phyloP scores from a whole-genome alignment of 2,797 vertebrate species.

The Melanotaenia maccullochi region DNA sequence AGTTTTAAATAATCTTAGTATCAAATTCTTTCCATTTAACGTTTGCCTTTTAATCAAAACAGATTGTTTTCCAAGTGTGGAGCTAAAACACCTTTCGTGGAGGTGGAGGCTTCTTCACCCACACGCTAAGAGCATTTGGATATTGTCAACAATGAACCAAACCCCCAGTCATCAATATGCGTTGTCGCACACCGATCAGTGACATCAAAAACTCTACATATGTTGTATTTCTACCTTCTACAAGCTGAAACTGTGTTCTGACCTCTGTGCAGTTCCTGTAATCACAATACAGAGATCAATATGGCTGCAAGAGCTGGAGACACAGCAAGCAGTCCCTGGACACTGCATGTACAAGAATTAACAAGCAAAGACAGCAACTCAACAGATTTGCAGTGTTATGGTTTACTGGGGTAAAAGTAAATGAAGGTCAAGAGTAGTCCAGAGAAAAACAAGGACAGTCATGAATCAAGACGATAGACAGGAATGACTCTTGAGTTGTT shows the following conservation, averaged over 20 bases:
- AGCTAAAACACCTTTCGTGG: neutral
- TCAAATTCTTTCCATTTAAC: neutral
- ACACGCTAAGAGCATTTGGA: neutral
- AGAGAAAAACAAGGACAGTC: conserved; percentile 20
- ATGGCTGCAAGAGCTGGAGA: conserved; percentile 15
- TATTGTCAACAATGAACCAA: conserved; percentile 5
- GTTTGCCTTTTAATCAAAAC: neutral
- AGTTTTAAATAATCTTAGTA: neutral
- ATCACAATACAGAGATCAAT: conserved; percentile 44
- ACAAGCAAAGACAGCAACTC: conserved; percentile 15
- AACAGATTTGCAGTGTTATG: conserved; percentile 17
- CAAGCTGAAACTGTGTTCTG: conserved; percentile 25
- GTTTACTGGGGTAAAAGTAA: conserved; percentile 30
- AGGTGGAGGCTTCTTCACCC: neutral
- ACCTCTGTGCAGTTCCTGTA: neutral
- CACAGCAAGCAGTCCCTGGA: conserved; percentile 16
- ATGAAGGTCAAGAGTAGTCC: conserved; percentile 36
- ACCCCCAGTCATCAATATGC: neutral
- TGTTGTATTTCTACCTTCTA: conserved; percentile 8
- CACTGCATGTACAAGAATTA: conserved; percentile 15
- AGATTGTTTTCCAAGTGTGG: neutral
- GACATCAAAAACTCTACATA: neutral
- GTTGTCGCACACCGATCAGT: neutral
- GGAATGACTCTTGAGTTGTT: conserved; percentile 12
- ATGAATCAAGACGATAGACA: conserved; percentile 16